These are phyloP conservation scores for Talpa occidentalis DNA, from an alignment of 2,113 vertebrate species.

Conservation along the genomic window DNA sequence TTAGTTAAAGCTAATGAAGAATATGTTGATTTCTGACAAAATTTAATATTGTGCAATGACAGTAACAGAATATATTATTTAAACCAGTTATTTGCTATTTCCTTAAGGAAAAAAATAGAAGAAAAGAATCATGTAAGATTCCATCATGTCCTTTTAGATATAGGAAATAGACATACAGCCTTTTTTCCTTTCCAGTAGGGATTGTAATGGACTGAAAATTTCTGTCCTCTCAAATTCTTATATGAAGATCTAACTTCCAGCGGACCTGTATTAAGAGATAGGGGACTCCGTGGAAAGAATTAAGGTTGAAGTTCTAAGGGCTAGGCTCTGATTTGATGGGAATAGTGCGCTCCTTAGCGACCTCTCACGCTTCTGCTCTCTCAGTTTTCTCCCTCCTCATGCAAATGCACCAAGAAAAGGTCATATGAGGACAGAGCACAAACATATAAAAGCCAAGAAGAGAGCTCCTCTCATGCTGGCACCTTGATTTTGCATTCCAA, in stretches of 20 bases:
- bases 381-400: neutral
- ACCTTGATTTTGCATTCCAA: neutral
- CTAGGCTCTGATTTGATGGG: too few relatives aligned
- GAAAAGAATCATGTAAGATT: neutral
- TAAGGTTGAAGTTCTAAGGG: neutral
- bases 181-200: neutral
- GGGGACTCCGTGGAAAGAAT: neutral
- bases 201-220: neutral
- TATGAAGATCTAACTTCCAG: accelerated
- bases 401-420: neutral
- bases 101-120: neutral
- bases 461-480: too few relatives aligned
- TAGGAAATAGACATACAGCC: neutral
- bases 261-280: neutral
- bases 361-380: neutral
- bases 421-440: neutral
- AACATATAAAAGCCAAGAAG: neutral
- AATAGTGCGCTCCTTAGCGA: too few relatives aligned
- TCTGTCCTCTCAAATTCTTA: neutral
- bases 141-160: neutral
- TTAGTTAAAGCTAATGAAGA: neutral
- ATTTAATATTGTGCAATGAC: neutral
- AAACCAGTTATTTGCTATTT: neutral
- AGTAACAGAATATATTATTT: neutral
- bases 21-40: neutral